A percentile compares a stretch with the other conserved stretches of the same genome.
These are phyloP conservation scores for Dolichallabes microphthalmus DNA, from an alignment of 2,113 vertebrate genomes.

Conservation along the genomic window DNA sequence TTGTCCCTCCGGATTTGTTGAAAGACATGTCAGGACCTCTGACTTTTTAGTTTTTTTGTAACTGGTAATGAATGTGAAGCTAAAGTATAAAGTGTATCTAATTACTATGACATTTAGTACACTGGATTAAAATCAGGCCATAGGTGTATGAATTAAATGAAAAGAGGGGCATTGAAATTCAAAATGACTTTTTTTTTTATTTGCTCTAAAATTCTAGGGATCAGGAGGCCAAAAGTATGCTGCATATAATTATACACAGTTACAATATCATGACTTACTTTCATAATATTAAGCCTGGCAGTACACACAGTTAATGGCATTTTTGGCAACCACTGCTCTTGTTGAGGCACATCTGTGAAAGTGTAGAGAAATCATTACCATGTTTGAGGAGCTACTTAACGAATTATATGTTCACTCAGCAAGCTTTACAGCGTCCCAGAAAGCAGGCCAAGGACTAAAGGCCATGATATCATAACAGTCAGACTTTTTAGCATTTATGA, in stretches of 20 bases:
- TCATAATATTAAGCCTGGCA: constrained; percentile 48
- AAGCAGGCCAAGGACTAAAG: constrained; percentile 16
- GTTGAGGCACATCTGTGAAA: constrained; percentile 49
- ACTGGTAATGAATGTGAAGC: constrained; percentile 51
- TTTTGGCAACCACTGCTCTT: constrained; percentile 65
- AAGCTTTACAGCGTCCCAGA: neutral
- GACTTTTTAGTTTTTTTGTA: constrained; percentile 43
- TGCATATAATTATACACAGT: constrained; percentile 51
- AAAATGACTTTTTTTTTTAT: constrained; percentile 52
- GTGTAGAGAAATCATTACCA: constrained; percentile 54
- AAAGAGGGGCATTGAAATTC: constrained; percentile 61
- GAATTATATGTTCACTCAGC: constrained; percentile 14
- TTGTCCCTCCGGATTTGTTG: constrained; percentile 24
- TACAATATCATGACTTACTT: constrained; percentile 43
- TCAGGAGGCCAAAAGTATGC: constrained; percentile 14
- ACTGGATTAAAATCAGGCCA: constrained; percentile 60
- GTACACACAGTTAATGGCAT: constrained; percentile 65
- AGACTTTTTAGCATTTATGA: neutral
- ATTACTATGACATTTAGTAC: constrained; percentile 59
- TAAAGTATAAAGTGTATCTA: constrained; percentile 53
- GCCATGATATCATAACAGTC: constrained; percentile 20
- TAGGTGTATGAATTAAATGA: constrained; percentile 65
- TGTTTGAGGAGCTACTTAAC: constrained; percentile 42
- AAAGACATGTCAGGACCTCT: neutral
- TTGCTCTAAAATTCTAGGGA: constrained; percentile 48